Percentiles rank a stretch among this genome's conserved stretches.
These are phyloP conservation scores for Mimas tiliae DNA, from an alignment of 2,888 invertebrate species.

Conservation along the genomic window DNA sequence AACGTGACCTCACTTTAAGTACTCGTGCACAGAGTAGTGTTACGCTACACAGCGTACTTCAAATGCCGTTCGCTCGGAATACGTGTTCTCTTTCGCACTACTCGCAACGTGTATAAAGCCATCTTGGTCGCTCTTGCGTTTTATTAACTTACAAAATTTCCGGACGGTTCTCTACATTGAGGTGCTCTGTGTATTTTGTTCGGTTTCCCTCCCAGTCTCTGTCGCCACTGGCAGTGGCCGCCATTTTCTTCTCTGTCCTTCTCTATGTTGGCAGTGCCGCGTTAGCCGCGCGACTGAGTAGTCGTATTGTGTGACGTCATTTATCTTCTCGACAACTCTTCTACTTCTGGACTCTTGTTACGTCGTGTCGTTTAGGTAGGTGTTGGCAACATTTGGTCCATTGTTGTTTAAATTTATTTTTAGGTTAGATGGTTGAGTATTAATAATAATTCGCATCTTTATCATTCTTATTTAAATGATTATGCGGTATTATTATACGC, in stretches of 20 bases:
- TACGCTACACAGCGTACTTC: conserved; percentile 45
- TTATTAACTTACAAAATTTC: conserved; percentile 36
- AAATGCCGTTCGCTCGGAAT: background rate
- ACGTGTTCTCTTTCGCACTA: conserved; percentile 44
- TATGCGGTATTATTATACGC: background rate
- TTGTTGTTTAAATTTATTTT: conserved; percentile 16
- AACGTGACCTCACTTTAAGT: conserved; percentile 58
- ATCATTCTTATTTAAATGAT: background rate
- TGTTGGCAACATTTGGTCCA: conserved; percentile 39
- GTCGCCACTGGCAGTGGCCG: conserved; percentile 60
- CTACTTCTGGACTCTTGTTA: conserved; percentile 59
- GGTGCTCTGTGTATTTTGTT: conserved; percentile 55
- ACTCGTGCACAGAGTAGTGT: conserved; percentile 59
- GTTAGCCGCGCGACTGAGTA: conserved; percentile 58
- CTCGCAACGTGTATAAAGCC: conserved; percentile 30
- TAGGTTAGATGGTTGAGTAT: background rate
- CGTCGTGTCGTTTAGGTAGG: conserved; percentile 40
- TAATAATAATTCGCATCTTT: background rate
- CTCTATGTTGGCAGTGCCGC: conserved; percentile 69
- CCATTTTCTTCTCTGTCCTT: conserved; percentile 83
- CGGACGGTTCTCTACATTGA: conserved; percentile 47
- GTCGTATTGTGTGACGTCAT: conserved; percentile 53
- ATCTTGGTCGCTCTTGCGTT: conserved; percentile 45
- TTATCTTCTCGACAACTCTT: conserved; percentile 69
- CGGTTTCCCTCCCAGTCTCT: conserved; percentile 51